Percentiles rank a stretch among this genome's conserved stretches.
Evolutionary conservation across 92 coral and sea anemone genomes (phyloP).

Genomic region (Actinostola sp.): DNA sequence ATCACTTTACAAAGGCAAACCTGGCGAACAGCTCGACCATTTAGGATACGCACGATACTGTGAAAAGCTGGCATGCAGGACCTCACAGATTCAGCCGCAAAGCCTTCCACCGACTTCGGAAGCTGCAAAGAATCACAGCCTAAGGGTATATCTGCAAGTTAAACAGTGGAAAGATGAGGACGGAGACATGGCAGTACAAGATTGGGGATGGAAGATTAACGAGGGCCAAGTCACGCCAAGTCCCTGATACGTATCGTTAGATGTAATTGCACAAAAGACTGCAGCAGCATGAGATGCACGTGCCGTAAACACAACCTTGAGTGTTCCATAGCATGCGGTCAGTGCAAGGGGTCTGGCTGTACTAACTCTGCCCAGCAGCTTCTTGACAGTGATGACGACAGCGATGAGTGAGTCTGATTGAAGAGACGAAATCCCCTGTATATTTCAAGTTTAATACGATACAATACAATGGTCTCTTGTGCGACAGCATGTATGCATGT

Average conservation of each 20-base stretch:
- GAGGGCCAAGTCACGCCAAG: constrained; percentile 21
- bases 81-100: constrained; percentile 38
- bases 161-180: constrained; percentile 40
- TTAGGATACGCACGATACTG: constrained; percentile 45
- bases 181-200: not conserved
- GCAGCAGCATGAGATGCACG: constrained; percentile 1
- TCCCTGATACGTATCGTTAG: constrained; percentile 28
- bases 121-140: constrained; percentile 25
- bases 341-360: not conserved
- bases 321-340: not conserved
- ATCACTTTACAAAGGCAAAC: constrained; percentile 35
- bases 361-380: too few species aligned
- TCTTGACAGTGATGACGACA: too few species aligned
- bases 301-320: not conserved
- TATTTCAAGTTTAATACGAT: too few species aligned
- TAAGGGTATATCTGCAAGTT: constrained; percentile 13
- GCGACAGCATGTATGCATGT: too few species aligned
- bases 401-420: too few species aligned
- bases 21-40: constrained; percentile 42
- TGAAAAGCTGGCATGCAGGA: constrained; percentile 45
- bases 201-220: constrained; percentile 31
- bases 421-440: too few species aligned
- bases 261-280: constrained; percentile 37
- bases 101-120: constrained; percentile 47
- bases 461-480: too few species aligned